Evolutionary conservation across 2,888 invertebrate genomes (phyloP).

Genomic region (Rhamphomyia laevipes): DNA sequence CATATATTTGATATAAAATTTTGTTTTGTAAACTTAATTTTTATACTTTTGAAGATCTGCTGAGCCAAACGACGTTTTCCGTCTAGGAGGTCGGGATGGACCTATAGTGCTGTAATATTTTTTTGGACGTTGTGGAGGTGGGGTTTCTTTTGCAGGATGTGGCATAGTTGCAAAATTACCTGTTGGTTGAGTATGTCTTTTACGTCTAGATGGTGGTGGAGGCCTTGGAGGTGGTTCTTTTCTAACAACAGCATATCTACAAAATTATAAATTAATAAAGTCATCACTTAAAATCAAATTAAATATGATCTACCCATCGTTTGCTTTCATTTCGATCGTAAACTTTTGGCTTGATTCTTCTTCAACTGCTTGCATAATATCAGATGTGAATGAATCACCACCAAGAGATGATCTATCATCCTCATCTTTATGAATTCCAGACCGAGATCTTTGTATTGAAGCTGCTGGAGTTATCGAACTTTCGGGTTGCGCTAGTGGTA

Average conservation of each 20-base stretch:
- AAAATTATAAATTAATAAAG: conserved; percentile 8
- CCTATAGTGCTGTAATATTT: conserved; percentile 50
- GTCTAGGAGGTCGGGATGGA: conserved; percentile 49
- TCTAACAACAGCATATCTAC: conserved; percentile 66
- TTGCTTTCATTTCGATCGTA: conserved; percentile 35
- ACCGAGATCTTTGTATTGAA: conserved; percentile 42
- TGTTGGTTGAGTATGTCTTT: conserved; percentile 44
- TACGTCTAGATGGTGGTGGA: conserved; percentile 47
- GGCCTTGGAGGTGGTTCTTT: conserved; percentile 53
- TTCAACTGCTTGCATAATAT: conserved; percentile 31
- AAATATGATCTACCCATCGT: conserved; percentile 27
- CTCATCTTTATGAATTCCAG: conserved; percentile 36
- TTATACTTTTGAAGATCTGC: conserved; percentile 26
- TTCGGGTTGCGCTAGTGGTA: conserved; percentile 43
- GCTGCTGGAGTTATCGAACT: conserved; percentile 45
- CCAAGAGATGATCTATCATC: conserved; percentile 62
- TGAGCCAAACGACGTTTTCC: conserved; percentile 46
- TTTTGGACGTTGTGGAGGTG: conserved; percentile 45
- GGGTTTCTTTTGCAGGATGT: conserved; percentile 35
- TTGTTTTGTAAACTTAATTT: not conserved
- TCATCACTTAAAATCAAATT: conserved; percentile 23
- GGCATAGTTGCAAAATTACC: conserved; percentile 60
- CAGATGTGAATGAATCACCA: conserved; percentile 51
- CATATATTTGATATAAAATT: not conserved
- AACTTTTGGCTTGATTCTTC: conserved; percentile 22